These are phyloP conservation scores for Grapholita molesta DNA, from an alignment of 1,140 invertebrate species.

Conservation along the genomic window DNA sequence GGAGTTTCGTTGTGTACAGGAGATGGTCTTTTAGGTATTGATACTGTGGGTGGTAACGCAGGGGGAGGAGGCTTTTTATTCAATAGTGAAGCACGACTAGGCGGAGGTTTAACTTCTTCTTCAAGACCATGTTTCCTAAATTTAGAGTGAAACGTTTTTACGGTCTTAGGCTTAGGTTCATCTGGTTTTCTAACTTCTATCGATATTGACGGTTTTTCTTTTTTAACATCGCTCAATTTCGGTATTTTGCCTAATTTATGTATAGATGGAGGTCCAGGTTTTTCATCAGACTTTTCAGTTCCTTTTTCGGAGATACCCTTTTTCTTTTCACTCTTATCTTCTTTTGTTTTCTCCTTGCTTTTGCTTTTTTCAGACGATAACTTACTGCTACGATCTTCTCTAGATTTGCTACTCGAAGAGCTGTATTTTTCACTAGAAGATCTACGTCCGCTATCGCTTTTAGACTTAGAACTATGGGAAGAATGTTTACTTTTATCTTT, in stretches of 20 bases:
- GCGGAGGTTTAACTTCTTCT: constrained; percentile 89
- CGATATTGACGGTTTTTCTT: constrained; percentile 88
- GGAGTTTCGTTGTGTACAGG: constrained; percentile 79
- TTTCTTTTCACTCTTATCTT: constrained; percentile 60
- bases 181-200: constrained; percentile 86
- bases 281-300: constrained; percentile 83
- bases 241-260: constrained; percentile 88
- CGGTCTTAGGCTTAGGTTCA: constrained; percentile 86
- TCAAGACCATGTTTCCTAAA: constrained; percentile 91
- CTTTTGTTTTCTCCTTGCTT: constrained; percentile 59
- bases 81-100: constrained; percentile 79
- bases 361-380: constrained; percentile 38
- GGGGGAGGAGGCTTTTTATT: constrained; percentile 80
- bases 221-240: constrained; percentile 81
- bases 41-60: constrained; percentile 71
- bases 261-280: constrained; percentile 81
- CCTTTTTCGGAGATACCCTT: constrained; percentile 69
- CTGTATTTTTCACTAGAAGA: constrained; percentile 43
- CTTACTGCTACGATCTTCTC: constrained; percentile 33
- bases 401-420: constrained; percentile 47
- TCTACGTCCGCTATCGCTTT: constrained; percentile 50
- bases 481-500: constrained; percentile 71
- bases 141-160: constrained; percentile 93
- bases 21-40: constrained; percentile 81
- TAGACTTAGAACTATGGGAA: constrained; percentile 64